Evolutionary conservation across 2,797 vertebrate species (phyloP).

Genomic region (Tolypeutes matacus): DNA sequence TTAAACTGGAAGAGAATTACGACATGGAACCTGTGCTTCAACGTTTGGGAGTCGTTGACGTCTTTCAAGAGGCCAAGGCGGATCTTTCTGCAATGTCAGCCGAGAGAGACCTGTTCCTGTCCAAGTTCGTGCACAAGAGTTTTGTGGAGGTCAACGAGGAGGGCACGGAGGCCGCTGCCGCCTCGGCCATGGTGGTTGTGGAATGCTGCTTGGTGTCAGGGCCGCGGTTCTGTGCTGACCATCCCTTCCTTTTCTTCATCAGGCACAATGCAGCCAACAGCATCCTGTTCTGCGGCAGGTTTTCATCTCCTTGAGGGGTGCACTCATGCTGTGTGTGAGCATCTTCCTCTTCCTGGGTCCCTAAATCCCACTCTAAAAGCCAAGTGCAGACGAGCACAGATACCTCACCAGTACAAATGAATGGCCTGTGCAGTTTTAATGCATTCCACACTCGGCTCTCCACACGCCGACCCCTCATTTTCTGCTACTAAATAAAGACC

Average conservation of each 20-base stretch:
- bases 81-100: slow-evolving; percentile 93
- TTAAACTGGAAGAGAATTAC: slow-evolving; percentile 92
- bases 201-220: not conserved
- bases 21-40: slow-evolving; percentile 88
- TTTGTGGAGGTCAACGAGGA: slow-evolving; percentile 95
- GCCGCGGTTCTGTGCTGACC: slow-evolving; percentile 82
- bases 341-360: not conserved
- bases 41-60: slow-evolving; percentile 91
- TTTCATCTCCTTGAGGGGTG: slow-evolving; percentile 79
- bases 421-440: rapidly evolving
- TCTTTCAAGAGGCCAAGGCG: slow-evolving; percentile 88
- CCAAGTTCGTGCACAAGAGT: slow-evolving; percentile 92
- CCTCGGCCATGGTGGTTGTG: slow-evolving; percentile 82
- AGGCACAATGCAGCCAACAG: slow-evolving; percentile 79
- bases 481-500: rapidly evolving
- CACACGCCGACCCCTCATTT: no score
- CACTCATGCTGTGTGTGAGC: rapidly evolving
- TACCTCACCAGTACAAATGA: rapidly evolving
- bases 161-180: slow-evolving; percentile 92
- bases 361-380: not conserved
- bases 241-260: slow-evolving; percentile 87
- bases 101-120: slow-evolving; percentile 88
- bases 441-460: not conserved
- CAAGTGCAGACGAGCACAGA: not conserved
- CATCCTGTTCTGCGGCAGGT: slow-evolving; percentile 85